phyloP scores from a whole-genome alignment of 2,797 vertebrate species.

The Chloroceryle amazona region DNA sequence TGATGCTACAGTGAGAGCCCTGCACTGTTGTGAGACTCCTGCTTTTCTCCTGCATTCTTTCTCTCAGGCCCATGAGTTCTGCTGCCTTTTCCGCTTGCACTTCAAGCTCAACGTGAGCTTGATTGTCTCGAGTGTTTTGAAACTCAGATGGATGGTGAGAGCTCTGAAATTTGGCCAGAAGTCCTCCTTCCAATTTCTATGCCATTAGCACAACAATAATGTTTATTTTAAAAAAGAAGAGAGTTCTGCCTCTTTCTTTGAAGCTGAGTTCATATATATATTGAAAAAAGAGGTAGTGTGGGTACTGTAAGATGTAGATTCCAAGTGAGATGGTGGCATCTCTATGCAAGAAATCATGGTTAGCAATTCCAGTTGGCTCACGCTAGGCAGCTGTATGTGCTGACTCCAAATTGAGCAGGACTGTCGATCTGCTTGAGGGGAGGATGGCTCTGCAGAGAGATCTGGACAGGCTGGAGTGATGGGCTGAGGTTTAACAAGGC shows the following conservation, averaged over 20 bases:
- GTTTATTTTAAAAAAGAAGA: not conserved
- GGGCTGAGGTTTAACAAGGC: too few relatives aligned
- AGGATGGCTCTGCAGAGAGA: too few relatives aligned
- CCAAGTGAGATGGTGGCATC: not conserved
- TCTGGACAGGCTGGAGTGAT: too few relatives aligned
- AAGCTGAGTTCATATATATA: not conserved
- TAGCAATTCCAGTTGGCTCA: not conserved
- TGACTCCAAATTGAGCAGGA: not conserved
- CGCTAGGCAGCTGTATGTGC: not conserved
- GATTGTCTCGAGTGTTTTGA: not conserved
- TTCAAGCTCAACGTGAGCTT: not conserved
- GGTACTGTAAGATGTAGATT: not conserved
- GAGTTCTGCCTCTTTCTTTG: not conserved
- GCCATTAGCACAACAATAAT: not conserved
- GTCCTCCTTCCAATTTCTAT: not conserved
- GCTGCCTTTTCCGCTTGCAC: not conserved
- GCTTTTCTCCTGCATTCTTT: not conserved
- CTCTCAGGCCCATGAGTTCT: not conserved
- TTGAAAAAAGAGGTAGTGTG: not conserved
- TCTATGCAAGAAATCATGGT: not conserved
- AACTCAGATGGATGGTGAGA: not conserved
- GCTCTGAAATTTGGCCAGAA: not conserved
- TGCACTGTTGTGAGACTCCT: fast-evolving
- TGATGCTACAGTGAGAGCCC: not conserved
- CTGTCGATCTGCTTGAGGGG: too few relatives aligned